phyloP scores from a whole-genome alignment of 2,888 invertebrate species.

The Villa cingulata region DNA sequence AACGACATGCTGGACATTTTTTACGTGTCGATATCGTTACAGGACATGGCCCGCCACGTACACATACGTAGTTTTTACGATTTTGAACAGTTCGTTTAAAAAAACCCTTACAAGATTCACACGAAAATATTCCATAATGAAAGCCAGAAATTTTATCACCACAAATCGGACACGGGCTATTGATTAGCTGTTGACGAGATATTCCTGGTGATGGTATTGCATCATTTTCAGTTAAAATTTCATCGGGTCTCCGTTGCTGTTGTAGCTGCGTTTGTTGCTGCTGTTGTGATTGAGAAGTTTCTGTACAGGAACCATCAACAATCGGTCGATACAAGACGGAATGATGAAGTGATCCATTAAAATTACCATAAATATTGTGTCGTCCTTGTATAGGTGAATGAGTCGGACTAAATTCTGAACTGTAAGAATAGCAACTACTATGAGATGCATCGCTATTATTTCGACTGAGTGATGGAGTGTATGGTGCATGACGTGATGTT shows the following conservation, averaged over 20 bases:
- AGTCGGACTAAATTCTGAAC: conserved; percentile 69
- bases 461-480: conserved; percentile 71
- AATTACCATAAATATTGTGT: conserved; percentile 35
- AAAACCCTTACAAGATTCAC: conserved; percentile 96
- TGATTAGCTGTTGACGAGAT: conserved; percentile 76
- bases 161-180: conserved; percentile 89
- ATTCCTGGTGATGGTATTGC: conserved; percentile 53
- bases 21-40: conserved; percentile 87
- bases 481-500: conserved; percentile 65
- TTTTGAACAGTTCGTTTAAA: conserved; percentile 98
- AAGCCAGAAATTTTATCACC: conserved; percentile 93
- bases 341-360: conserved; percentile 37
- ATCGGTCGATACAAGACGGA: conserved; percentile 43
- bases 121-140: conserved; percentile 96
- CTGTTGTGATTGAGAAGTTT: conserved; percentile 14
- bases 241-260: conserved; percentile 28
- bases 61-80: conserved; percentile 89
- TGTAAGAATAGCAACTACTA: conserved; percentile 78
- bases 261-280: conserved; percentile 14
- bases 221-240: conserved; percentile 23
- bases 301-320: conserved; percentile 28
- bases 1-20: conserved; percentile 93
- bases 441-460: conserved; percentile 86
- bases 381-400: conserved; percentile 75
- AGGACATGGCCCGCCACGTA: conserved; percentile 79